These are phyloP conservation scores for Planococcus citri DNA, from an alignment of 1,140 invertebrate species.

Conservation along the genomic window DNA sequence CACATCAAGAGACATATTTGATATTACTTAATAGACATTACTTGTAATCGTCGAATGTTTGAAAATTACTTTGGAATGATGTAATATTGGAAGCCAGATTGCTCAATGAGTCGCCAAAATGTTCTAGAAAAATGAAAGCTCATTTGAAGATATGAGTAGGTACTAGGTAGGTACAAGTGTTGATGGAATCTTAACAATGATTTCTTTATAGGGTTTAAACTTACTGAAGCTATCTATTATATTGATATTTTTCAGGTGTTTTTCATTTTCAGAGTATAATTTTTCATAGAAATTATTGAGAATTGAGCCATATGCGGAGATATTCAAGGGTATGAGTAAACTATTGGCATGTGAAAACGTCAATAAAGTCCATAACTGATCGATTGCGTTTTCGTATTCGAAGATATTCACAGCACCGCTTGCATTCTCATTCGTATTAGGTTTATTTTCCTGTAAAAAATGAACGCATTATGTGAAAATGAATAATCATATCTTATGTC, in stretches of 20 bases:
- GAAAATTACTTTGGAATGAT: too few relatives aligned
- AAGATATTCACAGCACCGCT: background rate
- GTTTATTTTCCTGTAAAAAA: background rate
- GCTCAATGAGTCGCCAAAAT: too few relatives aligned
- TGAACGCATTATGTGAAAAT: too few relatives aligned
- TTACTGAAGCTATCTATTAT: background rate
- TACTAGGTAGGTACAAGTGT: too few relatives aligned
- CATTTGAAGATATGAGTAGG: too few relatives aligned
- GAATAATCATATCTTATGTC: too few relatives aligned
- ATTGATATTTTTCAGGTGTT: background rate
- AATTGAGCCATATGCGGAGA: background rate
- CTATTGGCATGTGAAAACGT: background rate
- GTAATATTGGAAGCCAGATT: too few relatives aligned
- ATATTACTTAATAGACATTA: too few relatives aligned
- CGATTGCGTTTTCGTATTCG: background rate
- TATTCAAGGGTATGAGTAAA: background rate
- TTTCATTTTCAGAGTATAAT: background rate
- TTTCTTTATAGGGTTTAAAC: background rate
- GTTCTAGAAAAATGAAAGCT: too few relatives aligned
- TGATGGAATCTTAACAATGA: too few relatives aligned
- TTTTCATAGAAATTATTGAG: background rate
- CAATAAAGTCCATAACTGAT: background rate
- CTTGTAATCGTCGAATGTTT: too few relatives aligned
- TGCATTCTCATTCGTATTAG: background rate
- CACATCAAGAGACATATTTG: too few relatives aligned